Conservation (phyloP, 2,888 invertebrate species). For the Ochropacha duplaris region DNA sequence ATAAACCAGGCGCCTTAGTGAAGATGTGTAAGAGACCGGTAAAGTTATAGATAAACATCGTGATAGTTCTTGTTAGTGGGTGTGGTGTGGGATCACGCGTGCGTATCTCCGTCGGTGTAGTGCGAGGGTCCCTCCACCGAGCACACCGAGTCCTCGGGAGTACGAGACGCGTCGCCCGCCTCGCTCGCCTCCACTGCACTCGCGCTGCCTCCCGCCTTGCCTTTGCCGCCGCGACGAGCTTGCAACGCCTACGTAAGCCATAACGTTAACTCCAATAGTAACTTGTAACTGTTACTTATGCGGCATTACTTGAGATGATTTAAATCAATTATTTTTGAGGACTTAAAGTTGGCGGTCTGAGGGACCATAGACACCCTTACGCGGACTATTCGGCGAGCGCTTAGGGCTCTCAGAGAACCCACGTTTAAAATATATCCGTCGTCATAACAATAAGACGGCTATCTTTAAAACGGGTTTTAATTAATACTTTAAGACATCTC, state of each 20-base stretch:
- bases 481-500: background rate
- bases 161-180: conserved; percentile 90
- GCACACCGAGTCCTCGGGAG: conserved; percentile 95
- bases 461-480: background rate
- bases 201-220: conserved; percentile 69
- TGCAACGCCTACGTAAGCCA: conserved; percentile 88
- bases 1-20: background rate
- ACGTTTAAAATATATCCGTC: no score
- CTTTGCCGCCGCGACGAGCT: conserved; percentile 84
- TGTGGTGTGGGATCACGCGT: conserved; percentile 53
- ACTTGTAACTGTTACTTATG: no score
- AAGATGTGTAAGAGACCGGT: background rate
- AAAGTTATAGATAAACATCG: conserved; percentile 27
- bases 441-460: background rate
- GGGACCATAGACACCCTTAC: no score
- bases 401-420: no score
- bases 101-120: conserved; percentile 83
- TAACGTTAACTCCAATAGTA: no score
- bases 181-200: conserved; percentile 87
- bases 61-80: conserved; percentile 15
- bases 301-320: no score
- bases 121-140: conserved; percentile 92
- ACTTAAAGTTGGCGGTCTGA: no score
- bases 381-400: no score
- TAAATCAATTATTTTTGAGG: no score